phyloP scores from a whole-genome alignment of 2,888 invertebrate species.

The Limnephilus lunatus region DNA sequence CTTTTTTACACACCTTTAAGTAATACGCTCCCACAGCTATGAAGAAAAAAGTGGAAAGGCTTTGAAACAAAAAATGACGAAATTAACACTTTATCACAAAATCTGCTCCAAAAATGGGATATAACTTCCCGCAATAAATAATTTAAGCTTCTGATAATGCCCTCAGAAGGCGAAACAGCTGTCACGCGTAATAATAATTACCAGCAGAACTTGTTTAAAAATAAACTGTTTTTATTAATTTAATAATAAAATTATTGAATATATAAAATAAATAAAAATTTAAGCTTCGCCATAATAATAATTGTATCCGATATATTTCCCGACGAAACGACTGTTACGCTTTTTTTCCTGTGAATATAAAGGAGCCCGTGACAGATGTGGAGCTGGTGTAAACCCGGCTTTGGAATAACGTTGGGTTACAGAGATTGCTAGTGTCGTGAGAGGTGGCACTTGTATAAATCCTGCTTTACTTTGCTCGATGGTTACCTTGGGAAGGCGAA shows the following conservation, averaged over 20 bases:
- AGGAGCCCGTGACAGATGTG: slow-evolving; percentile 4
- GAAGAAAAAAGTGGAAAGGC: not conserved
- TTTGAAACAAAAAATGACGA: not conserved
- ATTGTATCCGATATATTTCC: not conserved
- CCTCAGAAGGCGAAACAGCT: too few species aligned
- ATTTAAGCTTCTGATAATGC: slow-evolving; percentile 11
- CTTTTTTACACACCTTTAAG: not conserved
- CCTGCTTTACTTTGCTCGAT: slow-evolving; percentile 6
- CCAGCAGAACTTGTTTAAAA: too few species aligned
- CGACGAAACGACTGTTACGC: not conserved
- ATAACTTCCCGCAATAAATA: not conserved
- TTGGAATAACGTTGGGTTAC: slow-evolving; percentile 29
- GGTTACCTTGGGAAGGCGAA: slow-evolving; percentile 2
- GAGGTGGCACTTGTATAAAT: slow-evolving; percentile 18
- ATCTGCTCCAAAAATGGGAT: not conserved
- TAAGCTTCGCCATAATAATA: not conserved
- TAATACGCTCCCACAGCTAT: not conserved
- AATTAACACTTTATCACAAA: not conserved
- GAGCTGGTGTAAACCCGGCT: slow-evolving; percentile 11
- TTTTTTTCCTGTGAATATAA: slow-evolving; percentile 2
- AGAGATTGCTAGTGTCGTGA: slow-evolving; percentile 26
- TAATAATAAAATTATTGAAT: too few species aligned
- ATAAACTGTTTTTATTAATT: too few species aligned
- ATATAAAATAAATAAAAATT: too few species aligned
- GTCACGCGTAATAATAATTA: too few species aligned